Percentiles rank a stretch among this genome's conserved stretches.
Evolutionary conservation across 2,888 invertebrate genomes (phyloP).

Genomic region (Hoplodrina ambigua): DNA sequence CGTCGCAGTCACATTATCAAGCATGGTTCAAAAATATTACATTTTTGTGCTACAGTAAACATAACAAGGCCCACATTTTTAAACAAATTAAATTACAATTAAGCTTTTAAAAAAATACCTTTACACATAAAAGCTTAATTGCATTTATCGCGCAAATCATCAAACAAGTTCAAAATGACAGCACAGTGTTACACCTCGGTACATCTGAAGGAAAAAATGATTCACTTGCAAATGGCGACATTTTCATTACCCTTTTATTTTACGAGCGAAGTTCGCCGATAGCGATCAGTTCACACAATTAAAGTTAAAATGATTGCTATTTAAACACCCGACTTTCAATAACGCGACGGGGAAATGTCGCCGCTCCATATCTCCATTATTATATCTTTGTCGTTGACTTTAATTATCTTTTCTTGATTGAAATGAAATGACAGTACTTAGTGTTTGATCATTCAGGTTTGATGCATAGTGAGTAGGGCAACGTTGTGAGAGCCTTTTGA

Average conservation of each 20-base stretch:
- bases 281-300: slow-evolving; percentile 74
- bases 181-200: slow-evolving; percentile 42
- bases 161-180: slow-evolving; percentile 39
- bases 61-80: slow-evolving; percentile 5
- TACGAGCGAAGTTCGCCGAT: slow-evolving; percentile 60
- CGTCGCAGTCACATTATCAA: slow-evolving; percentile 8
- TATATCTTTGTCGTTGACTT: slow-evolving; percentile 49
- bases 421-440: slow-evolving; percentile 50
- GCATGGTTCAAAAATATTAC: not conserved
- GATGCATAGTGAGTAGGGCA: not conserved
- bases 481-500: slow-evolving; percentile 27
- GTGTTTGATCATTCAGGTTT: slow-evolving; percentile 23
- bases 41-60: not conserved
- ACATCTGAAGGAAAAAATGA: slow-evolving; percentile 44
- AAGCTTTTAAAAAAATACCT: slow-evolving; percentile 6
- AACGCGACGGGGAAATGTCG: slow-evolving; percentile 47
- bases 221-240: slow-evolving; percentile 55
- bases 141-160: slow-evolving; percentile 38
- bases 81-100: slow-evolving; percentile 45
- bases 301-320: slow-evolving; percentile 70
- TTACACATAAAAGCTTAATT: slow-evolving; percentile 23
- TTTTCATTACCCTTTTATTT: slow-evolving; percentile 62
- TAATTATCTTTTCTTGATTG: slow-evolving; percentile 57
- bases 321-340: slow-evolving; percentile 58
- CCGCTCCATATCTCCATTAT: slow-evolving; percentile 49